Base-by-base conservation (phyloP, 30 jellyfish, hydroid and myxozoan species). In the Rhopilema esculentum region DNA sequence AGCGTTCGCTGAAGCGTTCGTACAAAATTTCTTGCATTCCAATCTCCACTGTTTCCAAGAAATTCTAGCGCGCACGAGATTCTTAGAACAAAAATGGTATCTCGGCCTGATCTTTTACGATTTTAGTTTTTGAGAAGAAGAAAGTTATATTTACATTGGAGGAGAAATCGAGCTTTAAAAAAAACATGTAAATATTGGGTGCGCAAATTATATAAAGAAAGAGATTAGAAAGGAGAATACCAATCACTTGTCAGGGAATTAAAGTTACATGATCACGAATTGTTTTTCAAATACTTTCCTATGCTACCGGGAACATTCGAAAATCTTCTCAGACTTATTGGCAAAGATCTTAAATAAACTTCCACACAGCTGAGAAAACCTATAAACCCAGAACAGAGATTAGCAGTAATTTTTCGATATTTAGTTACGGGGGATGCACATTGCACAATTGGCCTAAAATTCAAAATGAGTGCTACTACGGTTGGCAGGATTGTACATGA, bases 391-490 rank as follows among this genome's bases (percentile, higher is more conserved):
- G 57, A 40, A 40, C 57, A 24, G 21, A 22, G 84, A 18, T 30
- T 30, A 40, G 69, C 1, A 40, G 49, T 30, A 28, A 73, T 69
- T 31, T 61, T 71, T 1, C 70, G 31, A 15, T 30, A 33, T 50
- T 40, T 29, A 73, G 69, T 67, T 8, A 31, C 69, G 30, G 96
- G 96, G 19, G 96, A 88, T 67, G 80, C 93, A 32, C 89, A 68
- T 31, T 28, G 77, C 31, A 88, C 88, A 29, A 79, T 88, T 67
- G 92, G 80, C 28, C 70, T 80, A 69, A 88, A 64, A 29, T 88
- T 29, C 89, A 22, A 90, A 63, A 79, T 88, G 30, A 80, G 87
- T 50, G 26, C 80, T 19, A 32, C 91, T 9, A 51, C 77, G 62
- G 75, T 88, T 25, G 75, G 93, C 8, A 23, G 81, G 53, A 69